phyloP scores from a whole-genome alignment of 2,888 invertebrate species.

The Serripes groenlandicus region DNA sequence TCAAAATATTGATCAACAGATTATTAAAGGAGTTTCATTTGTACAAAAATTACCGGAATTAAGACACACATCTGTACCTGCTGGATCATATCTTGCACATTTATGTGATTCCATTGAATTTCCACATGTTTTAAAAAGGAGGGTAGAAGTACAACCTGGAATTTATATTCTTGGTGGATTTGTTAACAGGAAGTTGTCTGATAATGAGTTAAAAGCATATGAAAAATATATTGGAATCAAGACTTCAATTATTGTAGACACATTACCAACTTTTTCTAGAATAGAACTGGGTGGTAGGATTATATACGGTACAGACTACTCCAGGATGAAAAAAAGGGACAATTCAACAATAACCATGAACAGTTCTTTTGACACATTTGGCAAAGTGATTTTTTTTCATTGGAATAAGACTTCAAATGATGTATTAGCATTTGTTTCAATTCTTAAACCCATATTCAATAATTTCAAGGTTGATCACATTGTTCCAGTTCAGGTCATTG shows the following conservation, averaged over 20 bases:
- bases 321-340: constrained; percentile 14
- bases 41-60: constrained; percentile 58
- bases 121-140: constrained; percentile 32
- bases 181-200: neutral
- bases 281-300: constrained; percentile 7
- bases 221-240: neutral
- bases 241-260: neutral
- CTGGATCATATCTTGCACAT: constrained; percentile 27
- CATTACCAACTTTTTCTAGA: constrained; percentile 1
- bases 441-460: no score
- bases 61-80: constrained; percentile 33
- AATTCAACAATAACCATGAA: neutral
- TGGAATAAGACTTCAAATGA: no score
- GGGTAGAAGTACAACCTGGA: constrained; percentile 14
- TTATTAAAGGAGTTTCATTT: constrained; percentile 54
- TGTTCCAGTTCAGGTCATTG: no score
- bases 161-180: constrained; percentile 36
- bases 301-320: constrained; percentile 16
- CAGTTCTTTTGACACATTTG: neutral
- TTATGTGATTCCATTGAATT: constrained; percentile 45
- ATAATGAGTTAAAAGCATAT: neutral
- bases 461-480: no score
- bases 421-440: no score
- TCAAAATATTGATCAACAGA: constrained; percentile 55
- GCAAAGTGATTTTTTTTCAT: neutral